These are phyloP conservation scores for Uropsilus gracilis DNA, from an alignment of 2,113 vertebrate genomes.

Conservation along the genomic window DNA sequence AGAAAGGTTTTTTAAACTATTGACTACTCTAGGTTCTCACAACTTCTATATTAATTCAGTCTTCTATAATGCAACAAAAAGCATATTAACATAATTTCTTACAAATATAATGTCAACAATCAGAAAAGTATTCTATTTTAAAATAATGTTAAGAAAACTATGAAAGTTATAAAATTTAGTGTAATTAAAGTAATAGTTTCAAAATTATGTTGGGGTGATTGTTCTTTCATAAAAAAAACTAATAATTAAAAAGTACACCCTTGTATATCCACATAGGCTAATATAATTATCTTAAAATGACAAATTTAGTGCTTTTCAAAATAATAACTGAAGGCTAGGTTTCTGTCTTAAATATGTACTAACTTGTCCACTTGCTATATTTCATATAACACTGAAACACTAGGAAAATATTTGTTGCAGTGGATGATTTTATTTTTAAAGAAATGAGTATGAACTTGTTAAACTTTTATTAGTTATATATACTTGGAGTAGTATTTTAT, in stretches of 20 bases:
- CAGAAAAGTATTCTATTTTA: neutral
- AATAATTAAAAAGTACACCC: neutral
- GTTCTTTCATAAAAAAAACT: neutral
- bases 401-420: neutral
- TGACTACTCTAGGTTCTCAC: neutral
- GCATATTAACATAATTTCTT: constrained; percentile 34
- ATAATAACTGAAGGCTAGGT: neutral
- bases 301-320: neutral
- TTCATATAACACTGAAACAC: neutral
- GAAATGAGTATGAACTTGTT: neutral
- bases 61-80: neutral
- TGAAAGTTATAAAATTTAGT: constrained; percentile 20
- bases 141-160: neutral
- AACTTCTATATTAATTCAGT: constrained; percentile 30
- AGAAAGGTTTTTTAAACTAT: constrained; percentile 64
- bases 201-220: neutral
- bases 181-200: neutral
- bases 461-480: neutral
- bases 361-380: neutral
- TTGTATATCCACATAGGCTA: neutral
- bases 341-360: neutral
- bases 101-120: constrained; percentile 6
- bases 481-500: neutral
- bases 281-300: constrained; percentile 25
- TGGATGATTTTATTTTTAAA: neutral